phyloP scores from a whole-genome alignment of 2,888 invertebrate species.

The Sesamia inferens region DNA sequence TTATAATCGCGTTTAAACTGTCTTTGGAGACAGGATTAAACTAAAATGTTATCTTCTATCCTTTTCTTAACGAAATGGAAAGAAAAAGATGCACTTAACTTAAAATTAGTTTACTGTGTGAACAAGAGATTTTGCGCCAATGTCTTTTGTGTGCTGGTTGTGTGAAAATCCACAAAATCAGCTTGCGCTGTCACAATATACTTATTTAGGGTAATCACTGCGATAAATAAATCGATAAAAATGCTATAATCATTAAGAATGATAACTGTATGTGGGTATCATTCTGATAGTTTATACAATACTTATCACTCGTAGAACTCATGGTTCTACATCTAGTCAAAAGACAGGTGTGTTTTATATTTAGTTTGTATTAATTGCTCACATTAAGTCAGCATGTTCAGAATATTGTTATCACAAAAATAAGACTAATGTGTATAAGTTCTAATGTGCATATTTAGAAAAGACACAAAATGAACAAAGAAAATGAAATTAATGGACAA shows the following conservation, averaged over 20 bases:
- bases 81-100: too few relatives aligned
- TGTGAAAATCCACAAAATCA: neutral
- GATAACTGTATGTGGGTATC: conserved; percentile 57
- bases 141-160: too few relatives aligned
- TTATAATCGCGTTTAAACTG: too few relatives aligned
- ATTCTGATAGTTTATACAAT: conserved; percentile 46
- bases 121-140: neutral
- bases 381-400: conserved; percentile 33
- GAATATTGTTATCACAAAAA: conserved; percentile 10
- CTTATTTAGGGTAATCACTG: conserved; percentile 54
- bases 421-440: conserved; percentile 24
- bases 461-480: conserved; percentile 42
- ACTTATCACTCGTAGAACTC: conserved; percentile 59
- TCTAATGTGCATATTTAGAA: conserved; percentile 24
- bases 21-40: too few relatives aligned
- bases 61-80: too few relatives aligned
- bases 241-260: conserved; percentile 46
- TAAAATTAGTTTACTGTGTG: neutral
- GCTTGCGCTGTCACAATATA: conserved; percentile 20
- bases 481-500: conserved; percentile 28
- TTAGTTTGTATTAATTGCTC: conserved; percentile 42
- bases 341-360: conserved; percentile 43
- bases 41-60: too few relatives aligned
- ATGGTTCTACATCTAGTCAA: conserved; percentile 54
- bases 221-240: conserved; percentile 51